Percentiles rank a stretch among this genome's conserved stretches.
Conservation (phyloP, 2,797 vertebrate genomes). For the Arctocebus calabarensis region DNA sequence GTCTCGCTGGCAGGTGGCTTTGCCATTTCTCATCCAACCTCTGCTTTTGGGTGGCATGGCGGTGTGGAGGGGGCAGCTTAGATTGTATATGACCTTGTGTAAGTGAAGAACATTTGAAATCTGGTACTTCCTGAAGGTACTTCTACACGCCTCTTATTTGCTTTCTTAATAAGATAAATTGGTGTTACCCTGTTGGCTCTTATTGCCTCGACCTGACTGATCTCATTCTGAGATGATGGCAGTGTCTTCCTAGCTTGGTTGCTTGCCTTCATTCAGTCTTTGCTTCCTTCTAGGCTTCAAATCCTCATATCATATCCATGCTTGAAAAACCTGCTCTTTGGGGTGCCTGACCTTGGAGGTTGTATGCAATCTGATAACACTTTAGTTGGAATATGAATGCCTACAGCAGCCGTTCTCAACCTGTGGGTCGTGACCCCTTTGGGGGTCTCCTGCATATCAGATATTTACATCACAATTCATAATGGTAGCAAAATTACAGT, state of each 20-base stretch:
- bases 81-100: background rate
- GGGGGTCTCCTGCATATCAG: no score
- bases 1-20: background rate
- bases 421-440: no score
- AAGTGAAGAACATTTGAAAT: constrained; percentile 31
- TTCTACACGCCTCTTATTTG: background rate
- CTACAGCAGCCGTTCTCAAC: no score
- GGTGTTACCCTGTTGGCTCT: background rate
- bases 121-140: background rate
- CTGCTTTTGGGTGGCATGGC: background rate
- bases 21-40: background rate
- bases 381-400: background rate
- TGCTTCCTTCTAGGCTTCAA: background rate
- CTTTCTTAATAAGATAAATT: constrained; percentile 13
- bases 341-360: background rate
- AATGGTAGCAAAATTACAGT: no score
- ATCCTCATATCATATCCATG: no score
- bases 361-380: background rate
- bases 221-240: background rate
- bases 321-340: background rate
- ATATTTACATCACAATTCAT: no score
- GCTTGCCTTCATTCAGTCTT: background rate
- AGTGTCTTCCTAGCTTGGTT: background rate
- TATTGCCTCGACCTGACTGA: background rate
- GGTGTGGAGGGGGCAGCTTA: background rate